Base-by-base conservation (phyloP, 1,140 invertebrate species). In the Drosophila ercepeae region DNA sequence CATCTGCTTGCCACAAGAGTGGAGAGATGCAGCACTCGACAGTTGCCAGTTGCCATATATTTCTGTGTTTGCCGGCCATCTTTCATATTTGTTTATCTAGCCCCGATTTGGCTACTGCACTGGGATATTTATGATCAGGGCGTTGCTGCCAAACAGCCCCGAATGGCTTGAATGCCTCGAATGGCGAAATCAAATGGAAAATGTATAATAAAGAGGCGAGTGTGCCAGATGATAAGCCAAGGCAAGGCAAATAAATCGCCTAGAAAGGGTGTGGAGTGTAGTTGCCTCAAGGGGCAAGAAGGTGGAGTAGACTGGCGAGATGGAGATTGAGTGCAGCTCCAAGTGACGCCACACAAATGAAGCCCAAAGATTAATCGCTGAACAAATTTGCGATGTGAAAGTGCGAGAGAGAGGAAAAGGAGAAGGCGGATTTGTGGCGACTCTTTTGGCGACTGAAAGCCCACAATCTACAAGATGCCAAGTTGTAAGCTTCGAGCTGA, bases 301-400 rank as follows among this genome's bases (percentile, higher is more conserved):
- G 36, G 46, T 14, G n/a, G n/a, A n/a, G n/a, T n/a, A n/a, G n/a
- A n/a, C 21, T 9, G 32, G 53, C 32, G 29, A 64, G 74, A 60
- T 49, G 73, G 81, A 83, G 78, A 83, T 84, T 78, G 78, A 83
- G 71, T 83, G 78, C 78, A 84, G 64, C 69, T 61, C 59, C 69
- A 77, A 71, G 63, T 68, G 52, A 69, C 55, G 68, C 59, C 60
- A 52, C 57, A 34, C 69, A 74, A 74, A 49, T 78, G 75, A 51
- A 60, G 55, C 36, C 51, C 36, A 61, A 64, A 73, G 79, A 86
- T 83, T 83, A 83, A 86, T 67, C 50, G 71, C 64, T 77, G 45
- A 61, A 61, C 75, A 79, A 83, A 83, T 86, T 72, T 55, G 60
- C 69, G 27, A 75, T 84, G 79, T 84, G 81, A 84, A 84, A 84